Base-by-base conservation (phyloP, 2,888 invertebrate species). In the Homarus gammarus region DNA sequence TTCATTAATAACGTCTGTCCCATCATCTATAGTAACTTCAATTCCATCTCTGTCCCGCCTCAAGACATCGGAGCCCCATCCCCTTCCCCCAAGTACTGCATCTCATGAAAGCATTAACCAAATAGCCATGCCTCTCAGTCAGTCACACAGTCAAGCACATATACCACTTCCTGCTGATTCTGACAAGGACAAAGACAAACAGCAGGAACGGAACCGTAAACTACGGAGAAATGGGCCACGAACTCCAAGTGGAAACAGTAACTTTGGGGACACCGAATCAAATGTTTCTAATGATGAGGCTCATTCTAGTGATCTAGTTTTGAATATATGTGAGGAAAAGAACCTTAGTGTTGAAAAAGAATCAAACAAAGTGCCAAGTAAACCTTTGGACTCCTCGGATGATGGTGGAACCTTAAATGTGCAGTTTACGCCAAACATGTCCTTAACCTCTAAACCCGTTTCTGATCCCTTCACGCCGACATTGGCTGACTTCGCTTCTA, bases 251-350 rank as follows among this genome's bases (percentile, higher is more conserved):
- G 87, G 87, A 33, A 87, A 83, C 33, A 86, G 85, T 51, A 90
- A 85, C 56, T 85, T 85, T 79, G 89, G 85, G n/a, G 85, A 89
- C 31, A 85, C 84, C 1, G 83, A 90, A 44, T 85, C 90, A 8
- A 86, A 86, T 68, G 90, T 85, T 40, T 89, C 91, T 27, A 91
- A 88, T 87, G 91, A 91, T 56, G 91, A 90, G 49, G 87, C 87
- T 36, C 87, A 90, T 64, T 84, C 87, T 33, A 90, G 81, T 75
- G 90, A 91, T 72, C 75, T 87, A 44, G 90, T 88, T 18, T 81
- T 91, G 18, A 90, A 81, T 81, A 91, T 91, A 61, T 91, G 91
- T 84, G 90, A 91, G 75, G 91, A 91, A 77, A 90, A 90, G 70
- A 91, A 91, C 70, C 84, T 91, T 18, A 89, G 87, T 81, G 90